Evolutionary conservation across 1,140 invertebrate genomes (phyloP).

Genomic region (Drosophila cardini): DNA sequence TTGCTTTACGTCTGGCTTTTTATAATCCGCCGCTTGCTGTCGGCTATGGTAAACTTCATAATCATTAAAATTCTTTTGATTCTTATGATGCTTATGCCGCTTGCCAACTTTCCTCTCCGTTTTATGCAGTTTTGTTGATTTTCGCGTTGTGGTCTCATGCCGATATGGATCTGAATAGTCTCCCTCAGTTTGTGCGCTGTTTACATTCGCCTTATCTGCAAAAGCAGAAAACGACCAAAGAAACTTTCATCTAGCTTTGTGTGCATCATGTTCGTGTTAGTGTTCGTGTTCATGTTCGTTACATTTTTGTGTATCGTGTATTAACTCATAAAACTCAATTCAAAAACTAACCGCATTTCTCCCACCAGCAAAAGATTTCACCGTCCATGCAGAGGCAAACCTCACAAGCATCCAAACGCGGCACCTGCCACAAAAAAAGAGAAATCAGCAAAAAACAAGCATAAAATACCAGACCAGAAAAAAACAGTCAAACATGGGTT

Average conservation of each 20-base stretch:
- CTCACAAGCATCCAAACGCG: conserved; percentile 87
- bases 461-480: conserved; percentile 6
- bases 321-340: conserved; percentile 45
- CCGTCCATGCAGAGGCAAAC: conserved; percentile 90
- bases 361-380: conserved; percentile 91
- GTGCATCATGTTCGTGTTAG: conserved; percentile 17
- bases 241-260: conserved; percentile 60
- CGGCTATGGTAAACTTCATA: conserved; percentile 77
- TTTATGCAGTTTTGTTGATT: conserved; percentile 79
- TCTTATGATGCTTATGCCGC: conserved; percentile 74
- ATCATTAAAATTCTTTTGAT: conserved; percentile 81
- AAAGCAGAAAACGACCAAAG: conserved; percentile 36
- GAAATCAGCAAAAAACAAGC: conserved; percentile 4
- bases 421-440: conserved; percentile 84
- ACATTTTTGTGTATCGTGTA: conserved; percentile 36
- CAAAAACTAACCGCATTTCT: conserved; percentile 86
- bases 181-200: conserved; percentile 34
- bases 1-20: conserved; percentile 64
- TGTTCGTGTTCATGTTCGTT: too few relatives aligned
- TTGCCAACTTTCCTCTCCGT: conserved; percentile 70
- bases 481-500: conserved; percentile 27
- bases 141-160: conserved; percentile 72
- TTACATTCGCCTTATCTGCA: conserved; percentile 71
- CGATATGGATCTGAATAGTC: conserved; percentile 80
- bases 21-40: conserved; percentile 62